Evolutionary conservation across 1,140 invertebrate species (phyloP).

Genomic region (Ceratina japonica): DNA sequence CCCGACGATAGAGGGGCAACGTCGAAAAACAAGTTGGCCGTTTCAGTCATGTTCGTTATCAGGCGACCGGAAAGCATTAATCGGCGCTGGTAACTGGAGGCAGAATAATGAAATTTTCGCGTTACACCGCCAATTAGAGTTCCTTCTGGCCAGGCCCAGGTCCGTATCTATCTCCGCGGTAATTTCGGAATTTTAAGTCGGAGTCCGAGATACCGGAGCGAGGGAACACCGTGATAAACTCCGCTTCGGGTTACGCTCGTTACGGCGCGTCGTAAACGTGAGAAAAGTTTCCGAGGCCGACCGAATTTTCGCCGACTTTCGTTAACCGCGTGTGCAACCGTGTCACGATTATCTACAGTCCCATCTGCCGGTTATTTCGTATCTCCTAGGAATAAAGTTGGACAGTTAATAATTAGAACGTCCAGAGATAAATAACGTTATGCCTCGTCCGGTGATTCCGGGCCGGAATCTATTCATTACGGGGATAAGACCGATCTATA

Average conservation of each 20-base stretch:
- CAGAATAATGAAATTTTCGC: not conserved
- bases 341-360: not conserved
- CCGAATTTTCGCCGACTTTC: not conserved
- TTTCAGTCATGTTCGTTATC: not conserved
- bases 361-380: constrained; percentile 10
- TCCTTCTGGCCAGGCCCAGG: not conserved
- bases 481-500: not conserved
- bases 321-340: not conserved
- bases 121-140: not conserved
- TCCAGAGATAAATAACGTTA: too few species aligned
- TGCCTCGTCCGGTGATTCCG: too few species aligned
- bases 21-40: too few species aligned
- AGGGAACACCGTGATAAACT: constrained; percentile 6
- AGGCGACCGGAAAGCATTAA: not conserved
- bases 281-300: not conserved
- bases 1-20: too few species aligned
- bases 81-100: not conserved
- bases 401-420: too few species aligned
- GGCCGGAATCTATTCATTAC: too few species aligned
- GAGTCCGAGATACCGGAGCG: not conserved
- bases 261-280: not conserved
- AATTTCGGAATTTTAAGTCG: constrained; percentile 8
- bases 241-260: not conserved
- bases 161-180: constrained; percentile 5
- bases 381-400: too few species aligned